phyloP scores from a whole-genome alignment of 2,797 vertebrate genomes.

The Diplodus sargus region DNA sequence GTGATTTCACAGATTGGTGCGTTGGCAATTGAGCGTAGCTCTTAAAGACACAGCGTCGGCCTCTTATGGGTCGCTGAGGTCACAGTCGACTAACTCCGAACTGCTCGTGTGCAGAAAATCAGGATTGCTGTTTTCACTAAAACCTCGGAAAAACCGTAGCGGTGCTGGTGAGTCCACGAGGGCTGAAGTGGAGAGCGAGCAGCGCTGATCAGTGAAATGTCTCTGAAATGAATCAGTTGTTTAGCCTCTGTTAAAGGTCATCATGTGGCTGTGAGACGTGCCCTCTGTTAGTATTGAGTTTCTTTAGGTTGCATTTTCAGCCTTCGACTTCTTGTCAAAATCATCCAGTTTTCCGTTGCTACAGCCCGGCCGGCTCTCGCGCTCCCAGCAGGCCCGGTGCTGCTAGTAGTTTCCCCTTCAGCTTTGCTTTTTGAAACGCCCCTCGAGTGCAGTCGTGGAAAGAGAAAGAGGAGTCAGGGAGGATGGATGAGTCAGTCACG shows the following conservation, averaged over 20 bases:
- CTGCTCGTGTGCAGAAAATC: neutral
- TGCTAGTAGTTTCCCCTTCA: no score
- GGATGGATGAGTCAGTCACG: no score
- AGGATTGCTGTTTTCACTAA: neutral
- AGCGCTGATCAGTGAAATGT: neutral
- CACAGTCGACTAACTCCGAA: conserved; percentile 1
- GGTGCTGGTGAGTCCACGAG: neutral
- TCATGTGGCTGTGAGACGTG: neutral
- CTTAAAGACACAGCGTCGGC: conserved; percentile 36
- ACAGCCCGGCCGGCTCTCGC: no score
- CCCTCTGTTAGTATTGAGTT: no score
- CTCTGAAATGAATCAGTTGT: neutral
- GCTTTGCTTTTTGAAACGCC: no score
- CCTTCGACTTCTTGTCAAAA: neutral
- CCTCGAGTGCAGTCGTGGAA: no score
- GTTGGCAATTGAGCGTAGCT: conserved; percentile 51
- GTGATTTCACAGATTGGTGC: conserved; percentile 69
- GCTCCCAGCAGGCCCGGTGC: no score
- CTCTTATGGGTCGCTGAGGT: conserved; percentile 32
- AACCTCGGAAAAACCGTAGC: neutral
- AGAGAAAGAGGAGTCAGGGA: no score
- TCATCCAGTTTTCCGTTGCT: neutral
- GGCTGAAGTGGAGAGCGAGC: neutral
- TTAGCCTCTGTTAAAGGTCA: neutral
- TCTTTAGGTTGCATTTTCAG: no score